These are phyloP conservation scores for Volucella inflata DNA, from an alignment of 2,888 invertebrate genomes.

Conservation along the genomic window DNA sequence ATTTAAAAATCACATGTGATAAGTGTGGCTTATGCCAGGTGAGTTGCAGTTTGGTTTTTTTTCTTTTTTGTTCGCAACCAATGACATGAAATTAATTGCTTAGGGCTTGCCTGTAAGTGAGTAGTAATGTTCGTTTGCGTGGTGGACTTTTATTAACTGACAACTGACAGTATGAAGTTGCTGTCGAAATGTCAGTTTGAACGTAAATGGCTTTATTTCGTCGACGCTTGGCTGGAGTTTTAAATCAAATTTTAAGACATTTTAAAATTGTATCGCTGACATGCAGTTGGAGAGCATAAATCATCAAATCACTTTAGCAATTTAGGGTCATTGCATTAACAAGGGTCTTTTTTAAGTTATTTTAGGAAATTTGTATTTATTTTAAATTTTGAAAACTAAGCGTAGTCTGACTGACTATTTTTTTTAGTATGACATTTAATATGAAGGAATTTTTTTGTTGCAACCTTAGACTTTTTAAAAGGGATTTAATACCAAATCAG, in stretches of 20 bases:
- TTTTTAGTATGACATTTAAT: too few species aligned
- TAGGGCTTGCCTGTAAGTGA: conserved; percentile 50
- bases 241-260: conserved; percentile 65
- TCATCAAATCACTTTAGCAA: conserved; percentile 41
- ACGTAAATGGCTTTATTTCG: conserved; percentile 65
- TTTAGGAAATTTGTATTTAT: neutral
- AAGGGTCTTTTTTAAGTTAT: neutral
- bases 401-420: too few species aligned
- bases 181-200: conserved; percentile 64
- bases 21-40: conserved; percentile 29
- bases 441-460: too few species aligned
- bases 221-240: conserved; percentile 12
- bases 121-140: conserved; percentile 19
- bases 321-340: conserved; percentile 40
- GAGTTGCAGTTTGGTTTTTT: conserved; percentile 3
- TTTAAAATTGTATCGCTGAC: conserved; percentile 45
- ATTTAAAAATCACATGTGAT: neutral
- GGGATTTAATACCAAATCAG: too few species aligned
- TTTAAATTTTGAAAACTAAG: too few species aligned
- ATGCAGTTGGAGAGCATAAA: conserved; percentile 35
- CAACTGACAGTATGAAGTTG: conserved; percentile 56
- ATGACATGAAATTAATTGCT: conserved; percentile 52
- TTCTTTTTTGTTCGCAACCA: conserved; percentile 1
- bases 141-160: conserved; percentile 61
- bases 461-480: too few species aligned